Conservation (phyloP, 2,113 vertebrate species). For the Psittacus erithacus region DNA sequence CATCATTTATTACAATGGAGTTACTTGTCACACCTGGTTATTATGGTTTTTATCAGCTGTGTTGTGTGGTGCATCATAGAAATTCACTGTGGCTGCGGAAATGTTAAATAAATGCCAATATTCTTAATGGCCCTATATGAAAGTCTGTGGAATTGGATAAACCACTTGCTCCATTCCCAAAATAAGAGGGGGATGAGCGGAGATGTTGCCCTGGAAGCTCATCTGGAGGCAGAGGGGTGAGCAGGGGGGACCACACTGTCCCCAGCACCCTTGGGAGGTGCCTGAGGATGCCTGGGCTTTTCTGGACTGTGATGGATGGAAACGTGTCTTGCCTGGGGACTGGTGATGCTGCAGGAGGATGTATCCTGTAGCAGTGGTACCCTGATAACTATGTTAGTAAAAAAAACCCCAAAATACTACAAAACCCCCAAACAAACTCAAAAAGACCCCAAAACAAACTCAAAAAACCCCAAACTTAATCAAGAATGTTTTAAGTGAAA, state of each 20-base stretch:
- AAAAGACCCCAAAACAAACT: not conserved
- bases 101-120: not conserved
- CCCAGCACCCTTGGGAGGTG: not conserved
- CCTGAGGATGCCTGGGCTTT: rapidly evolving
- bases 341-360: not conserved
- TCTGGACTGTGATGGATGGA: not conserved
- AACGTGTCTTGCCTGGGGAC: not conserved
- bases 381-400: rapidly evolving
- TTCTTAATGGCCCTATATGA: rapidly evolving
- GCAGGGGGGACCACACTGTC: rapidly evolving
- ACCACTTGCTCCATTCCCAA: not conserved
- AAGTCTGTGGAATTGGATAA: not conserved
- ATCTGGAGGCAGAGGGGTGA: not conserved
- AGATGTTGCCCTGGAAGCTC: not conserved
- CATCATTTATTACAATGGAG: not conserved
- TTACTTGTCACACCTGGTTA: not conserved
- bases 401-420: rapidly evolving
- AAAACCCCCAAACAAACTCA: not conserved
- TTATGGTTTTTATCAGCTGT: not conserved
- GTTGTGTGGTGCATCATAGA: not conserved
- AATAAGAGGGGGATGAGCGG: rapidly evolving
- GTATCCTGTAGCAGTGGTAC: not conserved
- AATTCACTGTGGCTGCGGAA: not conserved
- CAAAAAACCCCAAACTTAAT: not conserved
- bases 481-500: not conserved